Evolutionary conservation across 2,113 vertebrate species (phyloP), one percentile per base, ranked within the genome.

Genomic region (Cynocephalus volans): DNA sequence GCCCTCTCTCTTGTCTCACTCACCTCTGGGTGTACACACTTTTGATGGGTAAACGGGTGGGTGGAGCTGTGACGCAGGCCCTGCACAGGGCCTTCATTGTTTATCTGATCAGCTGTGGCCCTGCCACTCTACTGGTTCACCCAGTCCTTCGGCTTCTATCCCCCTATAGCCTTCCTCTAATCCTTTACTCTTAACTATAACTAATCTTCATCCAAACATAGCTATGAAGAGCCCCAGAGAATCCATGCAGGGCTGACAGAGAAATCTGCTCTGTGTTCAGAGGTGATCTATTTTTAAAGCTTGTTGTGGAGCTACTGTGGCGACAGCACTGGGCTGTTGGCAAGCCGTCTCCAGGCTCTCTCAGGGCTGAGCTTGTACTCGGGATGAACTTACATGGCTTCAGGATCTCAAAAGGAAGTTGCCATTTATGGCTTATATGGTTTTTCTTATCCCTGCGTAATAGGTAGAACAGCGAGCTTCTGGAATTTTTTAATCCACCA

Each of bases 261-360:
- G 82, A 45, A 26, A 14, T 64, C 89, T 33, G 73, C 73, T 88
- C 82, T 90, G 70, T 90, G 87, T 84, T 69, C 95, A 85, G 48
- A 94, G 83, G 87, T 23, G 84, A 83, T 90, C 92, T 81, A 26
- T 86, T 93, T 86, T 92, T 90, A 93, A 94, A 86, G 72, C 56
- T 62, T 76, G 93, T 82, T 58, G n/a, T 69, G 64, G 58, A 19
- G 17, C 72, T 69, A 8, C 77, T 28, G 8, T n/a, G 26, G 84
- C 80, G 80, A 86, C 28, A 50, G 60, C 70, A 8, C 72, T 86
- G 67, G 56, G 69, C 60, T 56, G 28, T 14, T 26, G 73, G 76
- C 54, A 33, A 4, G 4, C 41, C 1, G n/a, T 41, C 81, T 84
- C 50, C 23, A 4, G 75, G 8, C 73, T 41, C 48, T 14, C 52